phyloP scores from a whole-genome alignment of 2,113 vertebrate species.

The Euleptes europaea region DNA sequence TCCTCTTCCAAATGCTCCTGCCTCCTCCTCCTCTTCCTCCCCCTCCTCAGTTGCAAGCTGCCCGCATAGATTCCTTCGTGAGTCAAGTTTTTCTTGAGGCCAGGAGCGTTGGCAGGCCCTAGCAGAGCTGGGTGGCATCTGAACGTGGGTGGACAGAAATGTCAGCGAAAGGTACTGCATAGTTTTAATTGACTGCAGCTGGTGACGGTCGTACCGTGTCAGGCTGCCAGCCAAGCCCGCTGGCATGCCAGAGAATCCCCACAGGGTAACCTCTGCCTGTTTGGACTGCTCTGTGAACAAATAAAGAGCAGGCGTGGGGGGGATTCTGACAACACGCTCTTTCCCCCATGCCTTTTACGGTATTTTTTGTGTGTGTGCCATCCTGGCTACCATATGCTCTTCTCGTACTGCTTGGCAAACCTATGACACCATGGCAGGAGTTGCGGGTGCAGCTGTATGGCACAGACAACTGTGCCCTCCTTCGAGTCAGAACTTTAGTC shows the following conservation, averaged over 20 bases:
- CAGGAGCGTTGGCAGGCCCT: rapidly evolving
- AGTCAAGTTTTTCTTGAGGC: neutral
- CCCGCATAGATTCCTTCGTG: neutral
- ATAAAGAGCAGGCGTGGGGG: conserved; percentile 36
- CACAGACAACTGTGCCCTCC: too few relatives aligned
- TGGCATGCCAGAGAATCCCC: conserved; percentile 45
- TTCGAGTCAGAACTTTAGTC: too few relatives aligned
- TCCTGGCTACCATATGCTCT: neutral
- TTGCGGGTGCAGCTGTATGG: neutral
- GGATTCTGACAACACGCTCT: conserved; percentile 27
- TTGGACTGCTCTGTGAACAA: conserved; percentile 26
- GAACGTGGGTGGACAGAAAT: conserved; percentile 40
- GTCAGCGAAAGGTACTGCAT: conserved; percentile 48
- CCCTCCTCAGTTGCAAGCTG: neutral
- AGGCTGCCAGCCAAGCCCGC: conserved; percentile 11
- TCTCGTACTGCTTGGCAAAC: conserved; percentile 2
- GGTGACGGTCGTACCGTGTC: neutral
- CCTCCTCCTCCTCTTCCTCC: too few relatives aligned
- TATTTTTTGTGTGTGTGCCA: neutral
- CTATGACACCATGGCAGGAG: conserved; percentile 13
- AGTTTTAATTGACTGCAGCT: conserved; percentile 31
- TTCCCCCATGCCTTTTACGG: neutral
- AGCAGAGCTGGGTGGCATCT: conserved; percentile 19
- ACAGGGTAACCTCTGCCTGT: neutral
- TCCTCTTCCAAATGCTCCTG: too few relatives aligned